A percentile compares a stretch with the other conserved stretches of the same genome.
Conservation (phyloP, 2,888 invertebrate genomes). For the Acrocera orbiculus region DNA sequence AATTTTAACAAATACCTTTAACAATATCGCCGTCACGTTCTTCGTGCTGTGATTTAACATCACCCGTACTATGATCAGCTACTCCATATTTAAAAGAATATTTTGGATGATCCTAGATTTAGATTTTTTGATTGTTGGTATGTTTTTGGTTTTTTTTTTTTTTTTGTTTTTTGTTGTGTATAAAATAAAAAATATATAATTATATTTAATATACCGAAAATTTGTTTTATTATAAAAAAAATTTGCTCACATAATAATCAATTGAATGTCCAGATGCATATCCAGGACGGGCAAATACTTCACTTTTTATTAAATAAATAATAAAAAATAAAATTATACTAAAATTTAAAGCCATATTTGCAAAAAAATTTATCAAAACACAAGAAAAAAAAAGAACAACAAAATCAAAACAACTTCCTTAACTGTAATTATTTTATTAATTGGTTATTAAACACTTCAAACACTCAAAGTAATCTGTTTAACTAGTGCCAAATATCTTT, state of each 20-base stretch:
- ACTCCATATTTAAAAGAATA: slow-evolving; percentile 47
- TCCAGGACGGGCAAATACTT: slow-evolving; percentile 26
- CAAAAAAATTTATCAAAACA: too few species aligned
- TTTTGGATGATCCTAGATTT: slow-evolving; percentile 37
- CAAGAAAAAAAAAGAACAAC: too few species aligned
- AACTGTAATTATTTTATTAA: too few species aligned
- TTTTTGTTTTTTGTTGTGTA: neutral
- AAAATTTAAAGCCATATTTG: slow-evolving; percentile 10
- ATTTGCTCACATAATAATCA: slow-evolving; percentile 45
- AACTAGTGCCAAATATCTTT: too few species aligned
- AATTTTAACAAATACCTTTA: slow-evolving; percentile 33
- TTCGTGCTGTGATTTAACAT: slow-evolving; percentile 46
- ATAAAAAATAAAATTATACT: slow-evolving; percentile 14
- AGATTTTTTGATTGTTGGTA: neutral
- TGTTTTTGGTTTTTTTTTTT: slow-evolving; percentile 2
- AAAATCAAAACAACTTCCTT: too few species aligned
- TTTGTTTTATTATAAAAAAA: neutral
- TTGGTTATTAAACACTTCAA: too few species aligned
- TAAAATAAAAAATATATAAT: neutral
- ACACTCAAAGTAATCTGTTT: too few species aligned
- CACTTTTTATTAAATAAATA: slow-evolving; percentile 22
- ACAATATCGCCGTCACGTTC: slow-evolving; percentile 46
- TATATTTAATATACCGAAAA: neutral
- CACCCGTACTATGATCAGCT: slow-evolving; percentile 37
- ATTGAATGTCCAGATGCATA: slow-evolving; percentile 33